Percentiles rank a stretch among this genome's conserved stretches.
These are phyloP conservation scores for Zhuqinia jingwanae DNA, from an alignment of 2,888 invertebrate genomes.

Conservation along the genomic window DNA sequence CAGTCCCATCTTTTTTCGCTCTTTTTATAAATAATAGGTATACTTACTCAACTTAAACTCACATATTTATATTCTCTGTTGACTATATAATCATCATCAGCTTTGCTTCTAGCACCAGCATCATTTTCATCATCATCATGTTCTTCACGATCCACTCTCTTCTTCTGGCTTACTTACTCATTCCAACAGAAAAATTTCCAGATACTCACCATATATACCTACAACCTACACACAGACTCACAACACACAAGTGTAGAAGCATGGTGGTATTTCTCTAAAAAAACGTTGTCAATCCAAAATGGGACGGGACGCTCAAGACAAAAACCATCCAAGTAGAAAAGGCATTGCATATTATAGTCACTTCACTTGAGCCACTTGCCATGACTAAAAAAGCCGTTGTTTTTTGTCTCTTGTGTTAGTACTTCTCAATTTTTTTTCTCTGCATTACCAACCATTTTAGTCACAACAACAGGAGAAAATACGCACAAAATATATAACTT, in stretches of 20 bases:
- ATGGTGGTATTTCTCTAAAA: not conserved
- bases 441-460: too few species aligned
- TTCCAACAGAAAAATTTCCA: not conserved
- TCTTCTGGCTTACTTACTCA: too few species aligned
- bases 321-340: not conserved
- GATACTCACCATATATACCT: too few species aligned
- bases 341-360: not conserved
- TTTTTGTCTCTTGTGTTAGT: too few species aligned
- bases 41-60: too few species aligned
- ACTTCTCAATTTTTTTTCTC: too few species aligned
- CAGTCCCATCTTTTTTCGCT: not conserved
- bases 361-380: not conserved
- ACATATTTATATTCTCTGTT: too few species aligned
- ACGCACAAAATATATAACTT: too few species aligned
- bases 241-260: not conserved
- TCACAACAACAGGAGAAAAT: too few species aligned
- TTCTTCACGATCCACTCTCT: too few species aligned
- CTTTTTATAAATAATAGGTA: slow-evolving; percentile 2
- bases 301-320: slow-evolving; percentile 38
- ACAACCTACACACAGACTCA: not conserved
- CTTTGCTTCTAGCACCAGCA: not conserved
- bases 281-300: slow-evolving; percentile 52
- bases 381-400: too few species aligned
- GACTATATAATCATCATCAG: slow-evolving; percentile 29
- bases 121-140: slow-evolving; percentile 14